phyloP scores from a whole-genome alignment of 2,888 invertebrate species.

The Diaprepes abbreviatus region DNA sequence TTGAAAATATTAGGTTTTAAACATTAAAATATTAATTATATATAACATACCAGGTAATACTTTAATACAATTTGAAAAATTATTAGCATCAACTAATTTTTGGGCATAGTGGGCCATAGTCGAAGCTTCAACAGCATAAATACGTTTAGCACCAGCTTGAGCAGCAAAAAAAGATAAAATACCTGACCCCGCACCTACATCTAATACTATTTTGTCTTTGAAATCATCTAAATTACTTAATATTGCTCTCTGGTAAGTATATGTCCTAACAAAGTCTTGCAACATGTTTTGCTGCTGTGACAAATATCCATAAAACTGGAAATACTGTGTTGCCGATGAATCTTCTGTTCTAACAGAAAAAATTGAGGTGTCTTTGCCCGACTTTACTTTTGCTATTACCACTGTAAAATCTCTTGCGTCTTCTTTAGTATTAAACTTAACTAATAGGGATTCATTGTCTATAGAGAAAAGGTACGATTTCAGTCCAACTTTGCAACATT shows the following conservation, averaged over 20 bases:
- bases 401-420: slow-evolving; percentile 84
- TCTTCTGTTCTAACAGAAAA: slow-evolving; percentile 98
- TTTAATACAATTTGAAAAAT: slow-evolving; percentile 87
- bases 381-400: slow-evolving; percentile 80
- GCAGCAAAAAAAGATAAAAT: slow-evolving; percentile 98
- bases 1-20: too few species aligned
- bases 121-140: slow-evolving; percentile 99
- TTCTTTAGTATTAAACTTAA: slow-evolving; percentile 77
- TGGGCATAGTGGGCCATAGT: slow-evolving; percentile 98
- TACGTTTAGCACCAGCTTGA: slow-evolving; percentile 96
- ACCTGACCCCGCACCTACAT: slow-evolving; percentile 99
- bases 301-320: slow-evolving; percentile 98
- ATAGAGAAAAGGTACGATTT: slow-evolving; percentile 80
- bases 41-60: slow-evolving; percentile 84
- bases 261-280: slow-evolving; percentile 98
- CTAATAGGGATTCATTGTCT: slow-evolving; percentile 80
- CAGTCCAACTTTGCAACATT: slow-evolving; percentile 79
- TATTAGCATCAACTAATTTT: slow-evolving; percentile 90
- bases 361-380: slow-evolving; percentile 82
- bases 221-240: slow-evolving; percentile 94
- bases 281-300: slow-evolving; percentile 99
- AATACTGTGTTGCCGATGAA: slow-evolving; percentile 98
- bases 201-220: slow-evolving; percentile 91
- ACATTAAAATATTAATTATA: too few species aligned
- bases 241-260: slow-evolving; percentile 98